Percentiles rank a stretch among this genome's conserved stretches.
Evolutionary conservation across 1,140 invertebrate species (phyloP).

Genomic region (Contarinia nasturtii): DNA sequence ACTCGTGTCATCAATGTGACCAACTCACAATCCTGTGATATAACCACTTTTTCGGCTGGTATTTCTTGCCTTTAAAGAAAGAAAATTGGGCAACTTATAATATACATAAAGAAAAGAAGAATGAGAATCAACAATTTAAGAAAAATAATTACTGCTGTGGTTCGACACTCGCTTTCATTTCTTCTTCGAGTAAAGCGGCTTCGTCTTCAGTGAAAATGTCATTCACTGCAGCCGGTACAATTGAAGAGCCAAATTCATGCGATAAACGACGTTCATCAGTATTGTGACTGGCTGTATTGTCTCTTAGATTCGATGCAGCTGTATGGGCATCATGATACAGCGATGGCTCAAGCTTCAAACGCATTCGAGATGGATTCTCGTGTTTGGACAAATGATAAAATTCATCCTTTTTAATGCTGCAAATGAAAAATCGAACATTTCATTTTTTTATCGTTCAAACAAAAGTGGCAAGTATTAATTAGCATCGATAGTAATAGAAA

Average conservation of each 20-base stretch:
- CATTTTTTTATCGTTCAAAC: no score
- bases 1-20: conserved; percentile 40
- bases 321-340: conserved; percentile 32
- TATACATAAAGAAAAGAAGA: neutral
- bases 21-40: conserved; percentile 41
- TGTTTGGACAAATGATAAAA: conserved; percentile 40
- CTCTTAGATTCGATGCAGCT: conserved; percentile 40
- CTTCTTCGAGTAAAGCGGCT: conserved; percentile 18
- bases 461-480: no score
- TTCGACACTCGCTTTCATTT: conserved; percentile 16
- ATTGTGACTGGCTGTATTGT: conserved; percentile 29
- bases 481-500: no score
- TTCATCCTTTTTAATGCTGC: conserved; percentile 14
- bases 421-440: conserved; percentile 6
- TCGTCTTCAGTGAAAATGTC: conserved; percentile 21
- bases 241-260: conserved; percentile 20
- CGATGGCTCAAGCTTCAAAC: conserved; percentile 35
- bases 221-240: conserved; percentile 19
- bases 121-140: neutral
- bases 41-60: conserved; percentile 31
- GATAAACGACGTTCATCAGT: conserved; percentile 11
- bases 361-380: conserved; percentile 43
- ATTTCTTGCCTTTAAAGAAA: conserved; percentile 8
- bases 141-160: conserved; percentile 12
- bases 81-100: no score